Evolutionary conservation across 2,113 vertebrate genomes (phyloP).

Genomic region (Pachycephala philippinensis): DNA sequence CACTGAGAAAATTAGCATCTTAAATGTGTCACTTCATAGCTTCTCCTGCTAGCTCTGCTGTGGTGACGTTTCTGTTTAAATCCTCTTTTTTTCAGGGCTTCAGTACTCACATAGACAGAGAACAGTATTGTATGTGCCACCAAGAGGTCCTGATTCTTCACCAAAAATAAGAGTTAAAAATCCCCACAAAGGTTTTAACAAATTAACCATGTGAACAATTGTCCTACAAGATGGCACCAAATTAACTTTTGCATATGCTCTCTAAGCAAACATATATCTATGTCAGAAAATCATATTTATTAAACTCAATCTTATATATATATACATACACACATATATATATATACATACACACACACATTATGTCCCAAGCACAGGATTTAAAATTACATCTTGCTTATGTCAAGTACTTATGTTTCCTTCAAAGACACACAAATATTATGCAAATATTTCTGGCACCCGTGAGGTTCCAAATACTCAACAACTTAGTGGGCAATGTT

Average conservation of each 20-base stretch:
- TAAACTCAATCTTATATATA: background rate
- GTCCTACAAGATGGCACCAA: background rate
- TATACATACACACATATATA: background rate
- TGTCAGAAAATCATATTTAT: background rate
- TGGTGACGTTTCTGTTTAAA: background rate
- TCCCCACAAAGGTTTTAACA: background rate
- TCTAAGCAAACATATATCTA: background rate
- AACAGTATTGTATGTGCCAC: background rate
- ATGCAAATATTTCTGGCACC: background rate
- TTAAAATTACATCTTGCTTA: background rate
- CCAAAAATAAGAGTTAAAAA: background rate
- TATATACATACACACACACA: accelerated
- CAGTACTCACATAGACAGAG: background rate
- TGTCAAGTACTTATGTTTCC: background rate
- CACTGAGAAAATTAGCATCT: background rate
- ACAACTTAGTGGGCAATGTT: background rate
- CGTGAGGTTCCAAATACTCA: background rate
- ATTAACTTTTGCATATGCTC: background rate
- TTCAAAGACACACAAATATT: background rate
- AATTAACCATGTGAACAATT: background rate
- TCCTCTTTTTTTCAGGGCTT: background rate
- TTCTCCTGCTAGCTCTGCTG: background rate
- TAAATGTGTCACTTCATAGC: background rate
- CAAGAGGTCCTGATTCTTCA: background rate
- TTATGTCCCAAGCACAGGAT: background rate